Base-by-base conservation (phyloP, 2,797 vertebrate species). In the Sebastes miniatus region DNA sequence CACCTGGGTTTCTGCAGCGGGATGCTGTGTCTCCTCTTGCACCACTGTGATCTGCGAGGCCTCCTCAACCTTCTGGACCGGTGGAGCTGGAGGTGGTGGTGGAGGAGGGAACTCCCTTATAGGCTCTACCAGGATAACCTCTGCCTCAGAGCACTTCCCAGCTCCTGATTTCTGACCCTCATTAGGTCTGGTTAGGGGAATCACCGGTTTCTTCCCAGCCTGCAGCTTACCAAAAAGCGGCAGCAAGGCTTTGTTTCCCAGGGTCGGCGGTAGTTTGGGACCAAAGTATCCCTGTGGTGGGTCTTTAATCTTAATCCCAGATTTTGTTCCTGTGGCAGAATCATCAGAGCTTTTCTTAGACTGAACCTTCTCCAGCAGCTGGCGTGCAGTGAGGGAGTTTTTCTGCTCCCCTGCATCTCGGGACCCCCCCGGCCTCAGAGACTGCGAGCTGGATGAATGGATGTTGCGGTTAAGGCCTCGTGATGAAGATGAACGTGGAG, bases 231-330 rank as follows among this genome's bases (percentile, higher is more conserved):
- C 99, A 76, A 99, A 99, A 11, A 99, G 95, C 6, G 98, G 98
- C 76, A 99, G 94, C 91, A 98, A 96, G 2, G 96, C 94, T 94
- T 99, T 99, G 92, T 80, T 98, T 84, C 97, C 98, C 47, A 98
- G 93, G 6, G 96, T 87, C 3, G 99, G 99, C 32, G 99, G 99
- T 6, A 99, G 96, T 85, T 98, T 99, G 2, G 99, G 99, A 56
- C 99, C 99, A 65, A 99, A 99, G 90, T 99, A 99, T 52, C 99
- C 98, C 88, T 98, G 97, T 8, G 99, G 99, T 43, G 99, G 99
- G 86, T 99, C 97, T 86, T 99, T 99, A 74, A 99, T 96, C 89
- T 99, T 99, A 76, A 94, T 90, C 25, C 97, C 98, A 31, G 96
- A 90, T 89, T 99, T 99, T 66, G 93, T 90, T 74, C 94, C 81